phyloP scores from a whole-genome alignment of 2,113 vertebrate species.

The Promerops cafer region DNA sequence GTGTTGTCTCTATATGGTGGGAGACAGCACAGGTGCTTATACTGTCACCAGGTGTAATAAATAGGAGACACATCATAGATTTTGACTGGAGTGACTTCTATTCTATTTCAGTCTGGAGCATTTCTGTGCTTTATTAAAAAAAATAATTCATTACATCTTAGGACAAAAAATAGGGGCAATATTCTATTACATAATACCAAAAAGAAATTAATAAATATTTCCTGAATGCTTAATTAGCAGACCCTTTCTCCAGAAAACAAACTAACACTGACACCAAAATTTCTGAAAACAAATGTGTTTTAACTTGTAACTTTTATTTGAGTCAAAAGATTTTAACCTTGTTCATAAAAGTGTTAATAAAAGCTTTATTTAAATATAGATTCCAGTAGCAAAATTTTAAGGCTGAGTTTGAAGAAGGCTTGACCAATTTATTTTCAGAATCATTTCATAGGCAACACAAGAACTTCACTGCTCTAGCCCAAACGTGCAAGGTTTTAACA shows the following conservation, averaged over 20 bases:
- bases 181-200: not conserved
- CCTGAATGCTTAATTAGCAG: not conserved
- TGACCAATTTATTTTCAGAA: not conserved
- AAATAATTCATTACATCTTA: not conserved
- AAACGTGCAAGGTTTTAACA: not conserved
- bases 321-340: not conserved
- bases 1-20: not conserved
- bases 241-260: constrained; percentile 3
- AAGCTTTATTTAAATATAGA: not conserved
- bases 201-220: not conserved
- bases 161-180: not conserved
- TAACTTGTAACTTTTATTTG: not conserved
- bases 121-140: not conserved
- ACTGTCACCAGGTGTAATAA: not conserved
- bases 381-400: not conserved
- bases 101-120: not conserved
- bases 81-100: not conserved
- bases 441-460: not conserved
- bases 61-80: not conserved
- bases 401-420: not conserved
- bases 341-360: not conserved
- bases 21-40: not conserved
- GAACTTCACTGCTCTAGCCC: not conserved
- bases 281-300: not conserved
- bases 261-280: not conserved